Evolutionary conservation across 2,113 vertebrate species (phyloP).

Genomic region (Saguinus midas): DNA sequence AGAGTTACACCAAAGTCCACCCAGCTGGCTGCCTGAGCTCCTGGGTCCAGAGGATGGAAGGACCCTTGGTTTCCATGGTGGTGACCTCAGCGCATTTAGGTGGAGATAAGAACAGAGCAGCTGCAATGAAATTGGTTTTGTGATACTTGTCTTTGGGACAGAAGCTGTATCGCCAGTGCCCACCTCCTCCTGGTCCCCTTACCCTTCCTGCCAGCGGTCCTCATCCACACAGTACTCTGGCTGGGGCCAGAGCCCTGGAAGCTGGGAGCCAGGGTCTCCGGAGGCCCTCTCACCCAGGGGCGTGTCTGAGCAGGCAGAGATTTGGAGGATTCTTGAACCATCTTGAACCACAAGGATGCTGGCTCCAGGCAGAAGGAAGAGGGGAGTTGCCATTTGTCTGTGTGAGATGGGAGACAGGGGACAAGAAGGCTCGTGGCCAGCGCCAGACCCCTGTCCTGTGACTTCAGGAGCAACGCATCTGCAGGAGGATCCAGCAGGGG

Average conservation of each 20-base stretch:
- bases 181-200: neutral
- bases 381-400: neutral
- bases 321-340: neutral
- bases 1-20: neutral
- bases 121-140: neutral
- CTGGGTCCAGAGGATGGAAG: fast-evolving
- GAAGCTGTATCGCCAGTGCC: fast-evolving
- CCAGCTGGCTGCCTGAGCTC: neutral
- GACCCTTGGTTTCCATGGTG: neutral
- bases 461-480: fast-evolving
- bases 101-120: neutral
- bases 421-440: fast-evolving
- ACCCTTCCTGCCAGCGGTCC: fast-evolving
- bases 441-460: neutral
- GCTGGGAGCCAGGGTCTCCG: neutral
- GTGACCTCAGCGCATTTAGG: fast-evolving
- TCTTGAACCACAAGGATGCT: neutral
- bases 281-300: neutral
- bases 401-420: neutral
- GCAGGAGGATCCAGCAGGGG: too few relatives aligned
- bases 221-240: neutral
- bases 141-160: neutral
- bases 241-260: neutral
- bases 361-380: neutral
- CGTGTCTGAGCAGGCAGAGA: neutral